Evolutionary conservation across 2,797 vertebrate genomes (phyloP).

Genomic region (Melanotaenia pygmaea): DNA sequence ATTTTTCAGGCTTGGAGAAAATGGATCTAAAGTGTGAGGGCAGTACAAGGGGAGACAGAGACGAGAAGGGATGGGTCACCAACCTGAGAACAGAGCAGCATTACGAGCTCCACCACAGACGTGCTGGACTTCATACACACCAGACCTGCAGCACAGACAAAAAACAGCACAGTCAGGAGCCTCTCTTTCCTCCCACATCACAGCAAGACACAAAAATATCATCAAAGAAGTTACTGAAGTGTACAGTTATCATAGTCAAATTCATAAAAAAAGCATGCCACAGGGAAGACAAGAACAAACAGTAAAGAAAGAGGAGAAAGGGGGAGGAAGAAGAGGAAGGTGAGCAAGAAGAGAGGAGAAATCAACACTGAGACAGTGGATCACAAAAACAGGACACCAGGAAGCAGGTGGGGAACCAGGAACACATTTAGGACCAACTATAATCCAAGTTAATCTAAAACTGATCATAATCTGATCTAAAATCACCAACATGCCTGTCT

Average conservation of each 20-base stretch:
- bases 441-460: neutral
- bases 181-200: slow-evolving; percentile 16
- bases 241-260: slow-evolving; percentile 33
- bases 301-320: slow-evolving; percentile 32
- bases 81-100: slow-evolving; percentile 99
- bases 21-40: neutral
- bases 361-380: slow-evolving; percentile 74
- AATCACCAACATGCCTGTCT: slow-evolving; percentile 38
- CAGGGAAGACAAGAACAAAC: slow-evolving; percentile 76
- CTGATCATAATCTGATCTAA: slow-evolving; percentile 57
- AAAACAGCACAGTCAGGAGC: slow-evolving; percentile 62
- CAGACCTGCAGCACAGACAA: slow-evolving; percentile 84
- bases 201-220: slow-evolving; percentile 46
- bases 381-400: slow-evolving; percentile 71
- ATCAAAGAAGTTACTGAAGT: slow-evolving; percentile 48
- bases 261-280: slow-evolving; percentile 76
- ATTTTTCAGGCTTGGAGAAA: slow-evolving; percentile 3
- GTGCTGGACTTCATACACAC: slow-evolving; percentile 99
- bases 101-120: slow-evolving; percentile 96
- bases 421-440: slow-evolving; percentile 40
- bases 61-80: slow-evolving; percentile 38
- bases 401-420: slow-evolving; percentile 71
- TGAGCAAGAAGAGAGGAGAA: slow-evolving; percentile 30
- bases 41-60: neutral
- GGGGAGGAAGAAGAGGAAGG: slow-evolving; percentile 1